phyloP scores from a whole-genome alignment of 2,797 vertebrate species.

The Cynopterus sphinx region DNA sequence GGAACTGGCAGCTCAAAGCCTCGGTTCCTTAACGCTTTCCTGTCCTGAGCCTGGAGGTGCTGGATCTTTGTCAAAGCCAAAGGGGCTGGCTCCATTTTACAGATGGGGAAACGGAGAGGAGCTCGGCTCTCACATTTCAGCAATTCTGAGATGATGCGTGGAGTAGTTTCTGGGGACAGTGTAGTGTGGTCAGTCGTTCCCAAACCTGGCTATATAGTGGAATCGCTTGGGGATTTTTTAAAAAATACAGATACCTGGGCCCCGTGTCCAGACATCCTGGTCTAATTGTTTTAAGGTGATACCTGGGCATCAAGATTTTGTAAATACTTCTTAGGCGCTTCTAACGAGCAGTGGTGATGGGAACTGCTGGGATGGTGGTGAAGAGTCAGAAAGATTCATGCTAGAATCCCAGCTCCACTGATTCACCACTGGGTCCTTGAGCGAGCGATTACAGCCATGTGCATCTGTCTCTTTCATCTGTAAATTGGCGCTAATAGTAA shows the following conservation, averaged over 20 bases:
- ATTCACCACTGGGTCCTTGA: neutral
- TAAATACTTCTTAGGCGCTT: neutral
- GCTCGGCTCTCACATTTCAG: neutral
- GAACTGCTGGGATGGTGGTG: neutral
- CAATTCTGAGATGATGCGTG: neutral
- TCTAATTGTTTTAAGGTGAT: neutral
- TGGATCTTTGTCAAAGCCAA: neutral
- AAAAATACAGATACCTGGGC: neutral
- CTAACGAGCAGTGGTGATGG: rapidly evolving
- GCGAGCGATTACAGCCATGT: neutral
- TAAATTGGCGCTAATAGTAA: neutral
- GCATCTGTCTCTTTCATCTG: neutral
- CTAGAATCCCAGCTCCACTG: neutral
- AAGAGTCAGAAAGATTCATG: neutral
- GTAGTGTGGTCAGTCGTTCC: rapidly evolving
- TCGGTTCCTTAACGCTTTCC: neutral
- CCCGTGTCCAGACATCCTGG: neutral
- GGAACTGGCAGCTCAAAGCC: neutral
- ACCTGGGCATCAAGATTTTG: neutral
- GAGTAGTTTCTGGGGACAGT: neutral
- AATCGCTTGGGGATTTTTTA: neutral
- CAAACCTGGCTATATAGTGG: neutral
- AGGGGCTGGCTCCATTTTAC: neutral
- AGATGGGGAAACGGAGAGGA: neutral
- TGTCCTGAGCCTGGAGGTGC: neutral